Conservation (phyloP, 2,888 invertebrate genomes). For the Chrysodeixis includens region DNA sequence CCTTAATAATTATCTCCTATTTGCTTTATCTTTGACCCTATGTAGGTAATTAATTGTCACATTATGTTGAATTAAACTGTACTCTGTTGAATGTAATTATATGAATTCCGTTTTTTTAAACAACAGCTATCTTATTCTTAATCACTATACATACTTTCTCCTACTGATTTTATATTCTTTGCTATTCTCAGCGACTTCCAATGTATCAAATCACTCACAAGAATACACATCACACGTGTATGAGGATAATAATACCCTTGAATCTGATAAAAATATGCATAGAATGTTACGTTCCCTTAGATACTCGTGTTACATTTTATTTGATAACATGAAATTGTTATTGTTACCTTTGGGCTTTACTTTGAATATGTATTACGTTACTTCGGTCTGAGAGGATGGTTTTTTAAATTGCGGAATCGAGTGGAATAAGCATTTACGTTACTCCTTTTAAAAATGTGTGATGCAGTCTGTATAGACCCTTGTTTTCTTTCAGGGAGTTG, state of each 20-base stretch:
- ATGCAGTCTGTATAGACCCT: neutral
- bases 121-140: no score
- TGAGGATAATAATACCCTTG: conserved; percentile 27
- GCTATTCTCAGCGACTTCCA: conserved; percentile 10
- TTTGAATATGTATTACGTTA: conserved; percentile 36
- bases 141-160: no score
- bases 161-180: no score
- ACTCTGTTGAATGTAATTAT: conserved; percentile 52
- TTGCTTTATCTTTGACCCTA: conserved; percentile 70
- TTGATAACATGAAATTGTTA: conserved; percentile 44
- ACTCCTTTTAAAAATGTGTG: neutral
- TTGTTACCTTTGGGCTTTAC: conserved; percentile 41
- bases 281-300: conserved; percentile 43
- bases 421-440: conserved; percentile 27
- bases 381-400: conserved; percentile 7
- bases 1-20: conserved; percentile 70
- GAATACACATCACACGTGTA: conserved; percentile 32
- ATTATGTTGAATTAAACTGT: conserved; percentile 75
- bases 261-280: conserved; percentile 43
- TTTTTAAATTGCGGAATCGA: conserved; percentile 18
- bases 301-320: conserved; percentile 45
- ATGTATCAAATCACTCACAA: conserved; percentile 54
- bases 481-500: neutral
- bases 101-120: conserved; percentile 45
- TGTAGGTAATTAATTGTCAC: conserved; percentile 66